Evolutionary conservation across 2,888 invertebrate genomes (phyloP), one percentile per base, ranked within the genome.

Genomic region (Drosophila atripex): DNA sequence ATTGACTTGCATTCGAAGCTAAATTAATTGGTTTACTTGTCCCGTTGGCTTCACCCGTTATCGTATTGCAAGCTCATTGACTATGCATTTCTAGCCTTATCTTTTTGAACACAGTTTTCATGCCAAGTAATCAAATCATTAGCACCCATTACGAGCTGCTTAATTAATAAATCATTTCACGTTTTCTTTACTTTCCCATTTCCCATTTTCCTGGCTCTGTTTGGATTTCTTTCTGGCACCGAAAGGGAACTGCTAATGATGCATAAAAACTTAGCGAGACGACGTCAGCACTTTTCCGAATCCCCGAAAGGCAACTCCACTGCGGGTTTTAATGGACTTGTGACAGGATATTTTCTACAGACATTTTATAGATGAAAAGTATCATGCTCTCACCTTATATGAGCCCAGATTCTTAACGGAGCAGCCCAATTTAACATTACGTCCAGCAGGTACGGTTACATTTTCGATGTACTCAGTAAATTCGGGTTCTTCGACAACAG

Each of bases 381-480:
- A 35, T 7, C n/a, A 1, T 14, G 14, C 0, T n/a, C 93, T 93
- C 93, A 97, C 97, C 95, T 97, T 97, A 91, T 96, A 97, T 45
- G 95, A 95, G 83, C 97, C 97, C 70, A 97, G 94, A 92, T 97
- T 96, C 92, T 97, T 97, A 84, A 97, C 97, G 38, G 96, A 96
- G 92, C 97, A 97, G 58, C 97, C 96, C 86, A 97, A 94, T 89
- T 96, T 96, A 86, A 97, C 96, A 91, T 95, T 96, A 80, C 97
- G 94, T 76, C 97, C 97, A 70, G 97, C 96, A 88, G 92, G 92
- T 89, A 92, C 96, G 71, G 97, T 97, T 89, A 96, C 95, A 93
- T 97, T 97, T 92, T 96, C 96, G 90, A 97, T 97, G 89, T 95
- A 94, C 92, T 97, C 97, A 71, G 96, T 95, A 92, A 97, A 97